Evolutionary conservation across 2,888 invertebrate species (phyloP).

Genomic region (Craniophora ligustri): DNA sequence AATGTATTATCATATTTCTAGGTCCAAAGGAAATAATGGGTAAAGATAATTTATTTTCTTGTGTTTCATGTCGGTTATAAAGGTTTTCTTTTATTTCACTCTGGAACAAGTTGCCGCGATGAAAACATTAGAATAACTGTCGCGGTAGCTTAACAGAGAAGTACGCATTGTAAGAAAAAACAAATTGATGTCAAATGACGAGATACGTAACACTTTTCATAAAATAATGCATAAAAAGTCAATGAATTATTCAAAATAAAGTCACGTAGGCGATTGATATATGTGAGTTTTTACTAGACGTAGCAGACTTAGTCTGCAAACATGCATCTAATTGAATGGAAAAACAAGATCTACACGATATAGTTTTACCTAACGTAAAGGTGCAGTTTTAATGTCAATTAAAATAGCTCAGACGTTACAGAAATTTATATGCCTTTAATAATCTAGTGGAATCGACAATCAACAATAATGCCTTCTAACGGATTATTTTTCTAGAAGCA

Average conservation of each 20-base stretch:
- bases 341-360: constrained; percentile 21
- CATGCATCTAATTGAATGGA: constrained; percentile 23
- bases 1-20: constrained; percentile 17
- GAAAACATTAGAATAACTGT: not conserved
- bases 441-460: constrained; percentile 1
- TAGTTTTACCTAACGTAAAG: constrained; percentile 5
- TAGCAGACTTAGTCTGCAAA: not conserved
- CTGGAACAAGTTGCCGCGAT: too few species aligned
- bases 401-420: constrained; percentile 4
- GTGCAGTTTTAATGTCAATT: constrained; percentile 18
- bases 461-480: not conserved
- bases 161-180: not conserved
- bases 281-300: constrained; percentile 1
- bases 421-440: constrained; percentile 20
- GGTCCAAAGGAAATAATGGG: too few species aligned
- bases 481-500: not conserved
- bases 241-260: constrained; percentile 16
- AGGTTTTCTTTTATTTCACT: too few species aligned
- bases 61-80: too few species aligned
- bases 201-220: constrained; percentile 15
- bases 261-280: constrained; percentile 28
- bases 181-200: constrained; percentile 16
- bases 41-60: too few species aligned
- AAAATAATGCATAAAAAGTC: constrained; percentile 3
- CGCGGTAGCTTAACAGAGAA: constrained; percentile 1